Base-by-base conservation (phyloP, 2,888 invertebrate species). In the Hypomecis atomaria region DNA sequence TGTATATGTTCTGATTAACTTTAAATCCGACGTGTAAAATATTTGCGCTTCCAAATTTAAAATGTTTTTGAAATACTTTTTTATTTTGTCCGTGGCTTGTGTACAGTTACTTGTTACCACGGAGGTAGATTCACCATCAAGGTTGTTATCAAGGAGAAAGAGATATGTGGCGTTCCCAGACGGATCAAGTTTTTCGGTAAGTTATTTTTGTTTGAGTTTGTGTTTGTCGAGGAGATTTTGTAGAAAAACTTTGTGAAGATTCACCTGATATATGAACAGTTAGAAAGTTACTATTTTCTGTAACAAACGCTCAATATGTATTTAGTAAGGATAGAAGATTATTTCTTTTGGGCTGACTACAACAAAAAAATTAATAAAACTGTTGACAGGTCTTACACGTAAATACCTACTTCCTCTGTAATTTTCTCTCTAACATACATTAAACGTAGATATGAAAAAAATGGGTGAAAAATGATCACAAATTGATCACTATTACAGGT, bases 111-210 rank as follows among this genome's bases (percentile, higher is more conserved):
- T 72, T 76, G 63, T 59, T 5, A 62, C 71, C 7, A 58, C 57
- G 0, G 72, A 74, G 45, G 40, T 62, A 49, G 69, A 57, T 47
- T 54, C 59, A 0, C 56, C 70, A 45, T 72, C 87, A 11, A 90
- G 83, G 70, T n/a, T 90, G 63, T 84, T 95, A 72, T 94, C 94
- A 0, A 89, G 95, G 59, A 89, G 87, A 67, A 94, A 94, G 75
- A 92, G 96, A 73, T 95, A 95, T 78, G 93, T 95, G 5, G 94
- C 95, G 5, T 96, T 96, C 84, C 95, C 95, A 6, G 95, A 95
- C 78, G 95, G 95, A n/a, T 94, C 95, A 9, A 95, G 94, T 85
- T 95, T 95, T 85, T 95, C 95, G 65, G 95, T 95, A 77, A 94
- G 94, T 93, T 58, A 37, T 47, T 59, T 52, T 45, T 53, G 11